Conservation (phyloP, 2,113 vertebrate species). For the Gavialis gangeticus region DNA sequence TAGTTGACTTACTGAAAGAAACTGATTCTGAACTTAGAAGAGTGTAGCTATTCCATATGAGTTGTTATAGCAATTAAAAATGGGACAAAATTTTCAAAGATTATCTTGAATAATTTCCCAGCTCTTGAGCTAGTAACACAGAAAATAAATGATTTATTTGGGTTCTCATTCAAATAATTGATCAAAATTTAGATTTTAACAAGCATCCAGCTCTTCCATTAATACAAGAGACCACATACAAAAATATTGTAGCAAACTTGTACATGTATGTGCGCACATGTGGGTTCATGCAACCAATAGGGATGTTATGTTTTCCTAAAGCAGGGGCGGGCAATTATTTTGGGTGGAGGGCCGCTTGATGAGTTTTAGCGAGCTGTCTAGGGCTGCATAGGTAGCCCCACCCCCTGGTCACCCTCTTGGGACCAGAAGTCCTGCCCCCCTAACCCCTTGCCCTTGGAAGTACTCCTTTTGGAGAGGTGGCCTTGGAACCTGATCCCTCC, state of each 20-base stretch:
- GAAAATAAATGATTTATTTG: not conserved
- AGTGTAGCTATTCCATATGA: conserved; percentile 11
- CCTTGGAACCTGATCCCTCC: no score
- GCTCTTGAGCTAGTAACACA: not conserved
- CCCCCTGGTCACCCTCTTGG: no score
- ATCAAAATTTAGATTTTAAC: not conserved
- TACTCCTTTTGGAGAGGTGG: no score
- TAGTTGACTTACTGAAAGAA: not conserved
- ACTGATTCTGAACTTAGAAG: not conserved
- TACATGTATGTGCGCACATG: not conserved
- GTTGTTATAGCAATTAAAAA: conserved; percentile 16
- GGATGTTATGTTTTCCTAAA: not conserved
- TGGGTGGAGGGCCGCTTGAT: no score
- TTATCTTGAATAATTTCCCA: not conserved
- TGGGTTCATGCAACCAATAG: not conserved
- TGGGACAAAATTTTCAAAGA: not conserved
- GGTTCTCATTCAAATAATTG: not conserved
- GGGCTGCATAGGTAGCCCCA: no score
- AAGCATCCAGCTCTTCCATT: no score
- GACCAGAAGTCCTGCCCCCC: no score
- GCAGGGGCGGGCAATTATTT: no score
- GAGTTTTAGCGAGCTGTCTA: no score
- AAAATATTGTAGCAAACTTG: not conserved
- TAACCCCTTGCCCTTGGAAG: no score
- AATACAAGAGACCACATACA: not conserved